A percentile compares a stretch with the other conserved stretches of the same genome.
These are phyloP conservation scores for Sebastes hubbsi DNA, from an alignment of 2,797 vertebrate species.

Conservation along the genomic window DNA sequence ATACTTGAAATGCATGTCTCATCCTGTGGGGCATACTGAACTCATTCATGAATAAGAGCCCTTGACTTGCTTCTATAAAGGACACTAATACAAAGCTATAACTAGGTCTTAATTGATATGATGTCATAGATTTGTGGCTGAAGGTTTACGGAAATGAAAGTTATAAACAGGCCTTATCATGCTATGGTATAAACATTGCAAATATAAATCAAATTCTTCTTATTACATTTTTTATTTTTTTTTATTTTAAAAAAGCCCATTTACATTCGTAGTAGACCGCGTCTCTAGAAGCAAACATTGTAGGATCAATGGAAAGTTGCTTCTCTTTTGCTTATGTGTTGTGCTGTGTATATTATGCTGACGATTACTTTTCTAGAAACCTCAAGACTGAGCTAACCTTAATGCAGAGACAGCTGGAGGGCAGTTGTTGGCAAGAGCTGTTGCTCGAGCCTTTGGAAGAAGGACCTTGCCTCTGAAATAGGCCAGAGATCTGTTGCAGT, in stretches of 20 bases:
- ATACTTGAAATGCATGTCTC: constrained; percentile 19
- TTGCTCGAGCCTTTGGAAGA: constrained; percentile 51
- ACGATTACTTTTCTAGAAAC: constrained; percentile 65
- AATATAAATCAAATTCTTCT: neutral
- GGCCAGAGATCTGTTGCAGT: constrained; percentile 52
- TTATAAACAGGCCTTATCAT: neutral
- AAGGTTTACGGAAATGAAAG: neutral
- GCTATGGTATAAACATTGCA: neutral
- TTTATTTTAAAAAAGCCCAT: neutral
- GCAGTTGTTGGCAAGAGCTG: constrained; percentile 62
- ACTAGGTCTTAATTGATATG: neutral
- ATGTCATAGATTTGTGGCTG: neutral
- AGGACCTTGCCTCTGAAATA: constrained; percentile 56
- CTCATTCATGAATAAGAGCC: constrained; percentile 2
- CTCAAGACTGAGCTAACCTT: constrained; percentile 63
- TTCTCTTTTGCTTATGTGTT: constrained; percentile 34
- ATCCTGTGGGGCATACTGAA: neutral
- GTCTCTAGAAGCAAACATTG: neutral
- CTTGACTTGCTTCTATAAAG: neutral
- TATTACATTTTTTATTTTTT: neutral
- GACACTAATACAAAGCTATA: neutral
- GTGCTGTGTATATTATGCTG: constrained; percentile 71
- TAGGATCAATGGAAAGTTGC: constrained; percentile 41
- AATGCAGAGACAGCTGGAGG: constrained; percentile 71
- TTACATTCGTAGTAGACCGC: neutral